Evolutionary conservation across 2,113 vertebrate genomes (phyloP), one percentile per base, ranked within the genome.

Genomic region (Leucopsar rothschildi): DNA sequence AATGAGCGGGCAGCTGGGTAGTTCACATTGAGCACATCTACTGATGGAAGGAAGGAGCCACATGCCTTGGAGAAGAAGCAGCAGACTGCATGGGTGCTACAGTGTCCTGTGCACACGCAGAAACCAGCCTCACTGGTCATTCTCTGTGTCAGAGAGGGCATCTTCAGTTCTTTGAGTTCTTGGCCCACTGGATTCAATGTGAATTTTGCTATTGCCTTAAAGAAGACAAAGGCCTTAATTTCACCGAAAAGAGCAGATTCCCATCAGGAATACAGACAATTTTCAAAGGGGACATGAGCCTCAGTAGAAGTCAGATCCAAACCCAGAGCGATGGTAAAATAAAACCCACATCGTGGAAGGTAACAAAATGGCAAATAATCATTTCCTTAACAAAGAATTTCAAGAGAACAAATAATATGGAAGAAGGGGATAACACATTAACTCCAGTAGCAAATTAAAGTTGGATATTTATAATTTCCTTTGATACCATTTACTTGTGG

Each of bases 351-450:
- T 35, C 15, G 27, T 82, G 27, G 84, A 92, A 63, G 25, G 40
- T 33, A 95, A 35, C 29, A 82, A 90, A 86, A 92, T 61, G n/a
- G 37, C 52, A 86, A 93, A 93, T 95, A 75, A 92, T 52, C 1
- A 50, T 86, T 83, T 95, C 31, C 42, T 79, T 93, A 92, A 93
- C 15, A 93, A 94, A 87, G 19, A 28, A 33, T 94, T 63, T 83
- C 77, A 87, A 35, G 45, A 92, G 17, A 95, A 94, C 49, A 92
- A 87, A 92, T 75, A 12, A 88, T 39, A 86, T 20, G 21, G 44
- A 81, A 82, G 47, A 96, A 81, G 2, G 1, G 66, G 56, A 75
- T 69, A 71, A 66, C 27, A 81, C 23, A 80, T 82, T 88, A 92
- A 70, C 45, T 88, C 39, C 88, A 70, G 25, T 37, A 90, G 60